Evolutionary conservation across 2,888 invertebrate genomes (phyloP), one percentile per base, ranked within the genome.

Genomic region (Luperina nickerlii): DNA sequence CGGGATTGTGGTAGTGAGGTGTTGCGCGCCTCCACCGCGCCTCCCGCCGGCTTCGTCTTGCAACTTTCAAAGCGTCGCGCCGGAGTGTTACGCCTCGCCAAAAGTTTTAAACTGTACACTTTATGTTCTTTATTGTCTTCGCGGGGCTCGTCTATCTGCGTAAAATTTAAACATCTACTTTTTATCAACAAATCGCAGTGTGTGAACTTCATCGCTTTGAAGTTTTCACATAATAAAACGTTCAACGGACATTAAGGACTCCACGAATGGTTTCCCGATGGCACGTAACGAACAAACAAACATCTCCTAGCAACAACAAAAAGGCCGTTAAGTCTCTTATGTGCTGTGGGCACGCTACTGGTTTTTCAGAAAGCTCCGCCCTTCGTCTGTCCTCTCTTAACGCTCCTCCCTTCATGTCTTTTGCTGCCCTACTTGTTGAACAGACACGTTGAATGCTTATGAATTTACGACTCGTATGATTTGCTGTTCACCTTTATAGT

Each of bases 21-120:
- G 91, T 90, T 78, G 90, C 90, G 88, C 88, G 86, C 84, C 87
- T 86, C 85, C 87, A 88, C 89, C 88, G 86, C 90, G 85, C 91
- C 93, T 91, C 92, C 91, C 93, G 92, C 92, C 93, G 92, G 93
- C 94, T 92, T 90, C 93, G 91, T 94, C 94, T 94, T 93, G 91
- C 93, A 96, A 96, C 94, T 96, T 96, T 94, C 90, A 90, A 92
- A 92, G 94, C 94, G 93, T 91, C 92, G 93, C 93, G 87, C 90
- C 92, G 88, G 87, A 94, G 93, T 95, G 93, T 94, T 94, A 94
- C 94, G 92, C 92, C 89, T 93, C 90, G 92, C 89, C 91, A 92
- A 94, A 96, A 96, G 92, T 96, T 96, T 96, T 93, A 95, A 96
- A 96, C 95, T 95, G 93, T 93, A 94, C 95, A 95, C 95, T 96